Conservation (phyloP, 2,113 vertebrate genomes). For the Bubalus kerabau region DNA sequence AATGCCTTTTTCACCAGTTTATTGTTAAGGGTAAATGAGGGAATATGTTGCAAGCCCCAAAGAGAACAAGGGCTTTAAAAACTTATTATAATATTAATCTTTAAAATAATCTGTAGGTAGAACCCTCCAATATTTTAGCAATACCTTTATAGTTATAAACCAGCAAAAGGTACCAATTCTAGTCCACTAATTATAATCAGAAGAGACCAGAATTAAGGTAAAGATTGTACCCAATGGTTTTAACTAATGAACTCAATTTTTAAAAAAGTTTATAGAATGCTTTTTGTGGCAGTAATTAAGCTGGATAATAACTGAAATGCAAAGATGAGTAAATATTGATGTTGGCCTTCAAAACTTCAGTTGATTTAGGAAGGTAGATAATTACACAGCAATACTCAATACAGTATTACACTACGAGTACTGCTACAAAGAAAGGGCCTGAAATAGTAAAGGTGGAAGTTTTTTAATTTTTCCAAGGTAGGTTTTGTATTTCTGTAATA, state of each 20-base stretch:
- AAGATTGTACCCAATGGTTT: not conserved
- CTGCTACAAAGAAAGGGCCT: not conserved
- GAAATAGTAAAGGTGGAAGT: not conserved
- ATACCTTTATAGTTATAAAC: not conserved
- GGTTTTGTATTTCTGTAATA: not conserved
- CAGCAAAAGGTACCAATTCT: not conserved
- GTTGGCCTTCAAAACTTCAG: conserved; percentile 21
- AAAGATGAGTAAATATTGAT: conserved; percentile 32
- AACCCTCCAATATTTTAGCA: not conserved
- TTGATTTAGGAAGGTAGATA: conserved; percentile 25
- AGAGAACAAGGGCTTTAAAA: not conserved
- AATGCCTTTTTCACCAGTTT: not conserved
- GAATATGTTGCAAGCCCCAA: not conserved
- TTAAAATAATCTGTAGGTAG: not conserved
- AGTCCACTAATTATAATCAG: not conserved
- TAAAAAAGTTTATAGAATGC: not conserved
- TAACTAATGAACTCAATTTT: conserved; percentile 9
- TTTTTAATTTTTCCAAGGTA: conserved; percentile 20
- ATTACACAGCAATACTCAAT: conserved; percentile 2
- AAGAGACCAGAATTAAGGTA: not conserved
- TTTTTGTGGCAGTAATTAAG: not conserved
- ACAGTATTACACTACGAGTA: not conserved
- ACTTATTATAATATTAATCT: not conserved
- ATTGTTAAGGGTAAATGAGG: not conserved
- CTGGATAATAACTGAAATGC: conserved; percentile 16